These are phyloP conservation scores for Mustela nigripes DNA, from an alignment of 2,113 vertebrate genomes.

Conservation along the genomic window DNA sequence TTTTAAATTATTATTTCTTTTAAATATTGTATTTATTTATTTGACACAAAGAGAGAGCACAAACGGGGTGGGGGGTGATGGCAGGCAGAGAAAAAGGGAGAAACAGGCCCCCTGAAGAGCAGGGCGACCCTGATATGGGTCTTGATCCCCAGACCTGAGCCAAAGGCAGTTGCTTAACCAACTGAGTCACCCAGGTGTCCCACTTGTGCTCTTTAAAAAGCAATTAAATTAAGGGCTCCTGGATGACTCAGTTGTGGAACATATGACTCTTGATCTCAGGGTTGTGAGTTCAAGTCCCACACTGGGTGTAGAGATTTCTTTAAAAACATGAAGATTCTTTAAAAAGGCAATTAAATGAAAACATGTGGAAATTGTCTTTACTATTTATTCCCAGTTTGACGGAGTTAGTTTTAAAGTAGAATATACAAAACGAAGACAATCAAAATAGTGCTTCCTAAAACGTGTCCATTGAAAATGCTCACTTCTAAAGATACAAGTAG, in stretches of 20 bases:
- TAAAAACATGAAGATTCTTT: neutral
- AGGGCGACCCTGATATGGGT: too few relatives aligned
- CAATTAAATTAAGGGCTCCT: conserved; percentile 80
- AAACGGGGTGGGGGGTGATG: too few relatives aligned
- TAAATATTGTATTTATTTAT: too few relatives aligned
- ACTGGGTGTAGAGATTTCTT: neutral
- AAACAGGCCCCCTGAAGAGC: too few relatives aligned
- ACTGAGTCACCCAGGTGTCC: too few relatives aligned
- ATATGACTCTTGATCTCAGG: neutral
- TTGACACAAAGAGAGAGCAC: too few relatives aligned
- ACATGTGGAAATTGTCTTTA: conserved; percentile 69
- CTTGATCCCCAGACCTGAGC: too few relatives aligned
- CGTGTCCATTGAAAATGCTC: neutral
- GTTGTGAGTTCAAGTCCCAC: neutral
- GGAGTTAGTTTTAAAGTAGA: conserved; percentile 73
- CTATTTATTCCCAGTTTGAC: conserved; percentile 76
- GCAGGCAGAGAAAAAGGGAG: too few relatives aligned
- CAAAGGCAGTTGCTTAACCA: too few relatives aligned
- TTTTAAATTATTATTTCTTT: too few relatives aligned
- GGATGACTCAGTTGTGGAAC: neutral
- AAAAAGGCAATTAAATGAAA: conserved; percentile 84
- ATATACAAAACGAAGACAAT: neutral
- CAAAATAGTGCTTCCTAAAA: neutral
- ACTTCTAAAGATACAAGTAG: neutral
- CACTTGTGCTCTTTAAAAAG: conserved; percentile 77